Evolutionary conservation across 2,113 vertebrate genomes (phyloP).

Genomic region (Emydura subglobosa): DNA sequence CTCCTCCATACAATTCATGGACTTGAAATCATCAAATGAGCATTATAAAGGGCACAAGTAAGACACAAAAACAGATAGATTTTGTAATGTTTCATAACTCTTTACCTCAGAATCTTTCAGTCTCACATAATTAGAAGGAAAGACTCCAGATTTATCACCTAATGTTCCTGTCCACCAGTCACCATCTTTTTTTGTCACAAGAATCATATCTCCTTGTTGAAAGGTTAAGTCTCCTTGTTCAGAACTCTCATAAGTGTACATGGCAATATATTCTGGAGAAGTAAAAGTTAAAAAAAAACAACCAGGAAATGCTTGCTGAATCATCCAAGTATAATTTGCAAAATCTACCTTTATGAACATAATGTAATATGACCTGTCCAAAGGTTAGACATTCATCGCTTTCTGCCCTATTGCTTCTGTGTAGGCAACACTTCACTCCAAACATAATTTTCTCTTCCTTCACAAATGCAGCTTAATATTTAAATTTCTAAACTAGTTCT

Average conservation of each 20-base stretch:
- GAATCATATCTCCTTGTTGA: slow-evolving; percentile 96
- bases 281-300: slow-evolving; percentile 59
- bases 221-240: slow-evolving; percentile 98
- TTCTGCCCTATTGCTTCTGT: background rate
- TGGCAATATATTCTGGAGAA: slow-evolving; percentile 93
- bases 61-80: background rate
- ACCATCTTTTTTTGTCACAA: slow-evolving; percentile 97
- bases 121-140: slow-evolving; percentile 98
- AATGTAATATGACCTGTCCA: background rate
- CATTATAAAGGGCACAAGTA: background rate
- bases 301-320: slow-evolving; percentile 36
- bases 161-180: slow-evolving; percentile 98
- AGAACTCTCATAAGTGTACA: slow-evolving; percentile 99
- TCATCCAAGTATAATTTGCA: background rate
- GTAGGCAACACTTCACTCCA: background rate
- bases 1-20: background rate
- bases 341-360: background rate
- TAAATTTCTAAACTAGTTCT: fast-evolving
- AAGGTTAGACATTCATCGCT: fast-evolving
- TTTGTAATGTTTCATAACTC: slow-evolving; percentile 15
- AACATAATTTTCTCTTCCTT: background rate
- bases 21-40: background rate
- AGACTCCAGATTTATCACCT: slow-evolving; percentile 93
- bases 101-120: slow-evolving; percentile 95
- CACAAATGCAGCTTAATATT: background rate